Base-by-base conservation (phyloP, 2,888 invertebrate genomes). In the Scrobipalpa costella region DNA sequence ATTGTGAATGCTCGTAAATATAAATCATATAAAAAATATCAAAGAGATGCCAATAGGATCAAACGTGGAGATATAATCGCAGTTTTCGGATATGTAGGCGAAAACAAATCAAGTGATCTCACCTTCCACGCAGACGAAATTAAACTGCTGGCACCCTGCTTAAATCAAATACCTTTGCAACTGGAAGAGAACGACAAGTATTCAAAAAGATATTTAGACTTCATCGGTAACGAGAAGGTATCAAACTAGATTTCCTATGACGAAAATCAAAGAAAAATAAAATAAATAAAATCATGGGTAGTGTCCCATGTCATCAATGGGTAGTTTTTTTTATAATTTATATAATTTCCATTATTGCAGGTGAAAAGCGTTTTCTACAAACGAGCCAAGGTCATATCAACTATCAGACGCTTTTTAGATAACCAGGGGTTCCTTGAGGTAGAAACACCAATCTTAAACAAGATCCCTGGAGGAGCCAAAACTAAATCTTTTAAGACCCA, bases 161-260 rank as follows among this genome's bases (percentile, higher is more conserved):
- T 55, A 33, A 9, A 55, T 27, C 11, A 27, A n/a, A 27, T 55
- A 11, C 52, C 27, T n/a, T n/a, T 5, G 6, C 11, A 27, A 2
- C 6, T 55, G 52, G 13, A 33, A 27, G 52, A n/a, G 7, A 7
- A 1, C n/a, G 17, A 21, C 7, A 19, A 11, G 8, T 9, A 9
- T 1, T 21, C 49, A 33, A 6, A 5, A 1, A 13, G 52, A 55
- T 55, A 55, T 21, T 33, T 33, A 33, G 52, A 55, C 33, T n/a
- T 55, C 33, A 55, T 55, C 7, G 1, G 27, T 2, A 55, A 55
- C 27, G 33, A 55, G 9, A 55, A 55, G n/a, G 52, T 55, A 50
- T 2, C n/a, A 1, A 21, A 50, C 15, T 6, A 19, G 15, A 50
- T 50, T 8, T 19, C 13, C 2, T n/a, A 50, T 11, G n/a, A n/a